These are phyloP conservation scores for Hydropotes inermis DNA, from an alignment of 2,113 vertebrate species.

Conservation along the genomic window DNA sequence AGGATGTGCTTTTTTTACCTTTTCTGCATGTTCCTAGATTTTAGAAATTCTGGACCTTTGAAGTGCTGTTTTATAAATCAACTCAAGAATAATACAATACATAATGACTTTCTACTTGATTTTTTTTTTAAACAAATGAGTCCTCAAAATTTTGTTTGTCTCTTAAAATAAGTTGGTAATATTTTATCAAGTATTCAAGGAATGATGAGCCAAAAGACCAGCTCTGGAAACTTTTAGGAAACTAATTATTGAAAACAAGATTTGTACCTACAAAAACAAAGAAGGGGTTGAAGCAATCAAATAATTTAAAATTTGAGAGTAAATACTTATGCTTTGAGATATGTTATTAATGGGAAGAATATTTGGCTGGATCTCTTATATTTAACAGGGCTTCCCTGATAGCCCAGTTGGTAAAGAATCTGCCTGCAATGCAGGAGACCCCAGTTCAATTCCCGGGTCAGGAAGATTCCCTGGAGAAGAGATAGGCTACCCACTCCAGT, in stretches of 20 bases:
- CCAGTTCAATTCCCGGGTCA: neutral
- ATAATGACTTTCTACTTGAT: neutral
- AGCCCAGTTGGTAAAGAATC: neutral
- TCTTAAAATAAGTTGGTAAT: conserved; percentile 25
- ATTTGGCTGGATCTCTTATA: neutral
- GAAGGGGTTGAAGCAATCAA: neutral
- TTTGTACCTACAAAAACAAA: neutral
- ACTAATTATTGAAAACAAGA: conserved; percentile 40
- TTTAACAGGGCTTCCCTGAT: neutral
- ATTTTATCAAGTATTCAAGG: neutral
- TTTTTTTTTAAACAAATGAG: neutral
- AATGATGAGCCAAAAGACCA: neutral
- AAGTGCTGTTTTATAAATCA: neutral
- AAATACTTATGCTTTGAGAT: neutral
- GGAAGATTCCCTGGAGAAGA: neutral
- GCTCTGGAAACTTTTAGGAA: conserved; percentile 6
- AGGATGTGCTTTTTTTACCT: neutral
- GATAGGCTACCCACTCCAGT: neutral
- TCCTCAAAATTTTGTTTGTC: conserved; percentile 29
- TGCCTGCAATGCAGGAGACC: neutral
- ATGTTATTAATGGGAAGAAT: neutral
- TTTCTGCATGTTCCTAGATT: neutral
- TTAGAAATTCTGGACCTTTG: neutral
- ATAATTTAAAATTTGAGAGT: neutral
- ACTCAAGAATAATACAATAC: neutral